A percentile compares a stretch with the other conserved stretches of the same genome.
Conservation (phyloP, 2,797 vertebrate genomes). For the Eulemur rubriventer region DNA sequence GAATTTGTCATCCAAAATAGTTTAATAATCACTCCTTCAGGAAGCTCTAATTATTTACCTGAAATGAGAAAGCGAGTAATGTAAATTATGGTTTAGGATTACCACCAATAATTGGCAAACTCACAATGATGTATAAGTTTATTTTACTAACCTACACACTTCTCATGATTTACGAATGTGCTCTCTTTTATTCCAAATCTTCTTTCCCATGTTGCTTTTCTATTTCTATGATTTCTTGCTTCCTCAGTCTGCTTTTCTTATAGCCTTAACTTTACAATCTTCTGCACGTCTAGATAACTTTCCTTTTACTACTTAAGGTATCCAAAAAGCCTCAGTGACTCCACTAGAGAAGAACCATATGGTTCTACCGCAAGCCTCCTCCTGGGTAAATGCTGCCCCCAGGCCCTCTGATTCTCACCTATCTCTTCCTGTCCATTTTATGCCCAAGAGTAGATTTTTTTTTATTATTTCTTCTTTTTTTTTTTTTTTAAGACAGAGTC, state of each 20-base stretch:
- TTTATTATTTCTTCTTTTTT: not conserved
- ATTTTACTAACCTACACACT: not conserved
- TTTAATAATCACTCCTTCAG: not conserved
- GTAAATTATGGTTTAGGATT: not conserved
- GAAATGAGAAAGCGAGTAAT: not conserved
- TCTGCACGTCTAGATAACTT: not conserved
- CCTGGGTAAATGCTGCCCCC: not conserved
- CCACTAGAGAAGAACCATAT: not conserved
- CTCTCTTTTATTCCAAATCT: not conserved
- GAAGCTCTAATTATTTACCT: not conserved
- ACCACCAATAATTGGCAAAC: not conserved
- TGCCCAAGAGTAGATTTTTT: not conserved
- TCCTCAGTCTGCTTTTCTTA: not conserved
- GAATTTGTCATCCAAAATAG: not conserved
- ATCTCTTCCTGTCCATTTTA: not conserved
- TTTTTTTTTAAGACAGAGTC: no score
- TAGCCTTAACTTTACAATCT: not conserved
- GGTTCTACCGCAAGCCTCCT: not conserved
- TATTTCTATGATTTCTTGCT: not conserved
- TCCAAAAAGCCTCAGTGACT: not conserved
- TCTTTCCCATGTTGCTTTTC: not conserved
- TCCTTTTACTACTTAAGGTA: not conserved
- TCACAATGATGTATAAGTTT: not conserved
- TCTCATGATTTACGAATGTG: slow-evolving; percentile 12
- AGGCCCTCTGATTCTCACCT: not conserved